Evolutionary conservation across 2,888 invertebrate species (phyloP).

Genomic region (Netelia melanura): DNA sequence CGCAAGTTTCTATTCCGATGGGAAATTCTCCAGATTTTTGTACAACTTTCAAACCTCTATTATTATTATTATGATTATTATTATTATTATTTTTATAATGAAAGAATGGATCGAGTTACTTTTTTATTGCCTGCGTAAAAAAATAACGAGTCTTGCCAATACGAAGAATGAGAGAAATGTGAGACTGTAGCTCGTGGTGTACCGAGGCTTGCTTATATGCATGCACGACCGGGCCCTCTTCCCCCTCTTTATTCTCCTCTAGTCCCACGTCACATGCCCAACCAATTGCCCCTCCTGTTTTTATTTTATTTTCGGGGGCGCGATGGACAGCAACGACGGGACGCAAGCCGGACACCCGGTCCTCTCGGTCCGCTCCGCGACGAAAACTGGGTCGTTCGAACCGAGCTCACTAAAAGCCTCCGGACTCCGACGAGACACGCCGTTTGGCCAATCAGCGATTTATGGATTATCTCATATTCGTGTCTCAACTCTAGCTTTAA

Average conservation of each 20-base stretch:
- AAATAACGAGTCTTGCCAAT: constrained; percentile 25
- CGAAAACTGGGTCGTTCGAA: constrained; percentile 72
- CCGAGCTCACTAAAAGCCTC: constrained; percentile 28
- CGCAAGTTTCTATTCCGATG: constrained; percentile 19
- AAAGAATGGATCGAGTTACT: constrained; percentile 14
- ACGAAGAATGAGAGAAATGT: constrained; percentile 74
- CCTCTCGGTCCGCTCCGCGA: constrained; percentile 40
- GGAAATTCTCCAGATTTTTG: constrained; percentile 19
- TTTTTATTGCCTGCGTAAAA: constrained; percentile 8
- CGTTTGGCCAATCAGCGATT: neutral
- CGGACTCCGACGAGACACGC: neutral
- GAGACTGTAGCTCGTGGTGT: constrained; percentile 76
- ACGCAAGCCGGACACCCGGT: constrained; percentile 27
- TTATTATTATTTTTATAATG: neutral
- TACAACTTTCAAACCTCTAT: neutral
- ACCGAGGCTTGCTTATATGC: constrained; percentile 79
- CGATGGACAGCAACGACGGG: constrained; percentile 24
- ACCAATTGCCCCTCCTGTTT: constrained; percentile 68
- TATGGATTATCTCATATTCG: neutral
- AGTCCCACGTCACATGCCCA: constrained; percentile 74
- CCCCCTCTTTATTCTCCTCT: constrained; percentile 69
- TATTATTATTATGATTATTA: constrained; percentile 13
- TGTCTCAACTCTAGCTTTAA: neutral
- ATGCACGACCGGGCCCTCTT: constrained; percentile 73
- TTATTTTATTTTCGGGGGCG: constrained; percentile 56